These are phyloP conservation scores for Stichodactyla mertensii DNA, from an alignment of 64 coral and sea anemone genomes.

Conservation along the genomic window DNA sequence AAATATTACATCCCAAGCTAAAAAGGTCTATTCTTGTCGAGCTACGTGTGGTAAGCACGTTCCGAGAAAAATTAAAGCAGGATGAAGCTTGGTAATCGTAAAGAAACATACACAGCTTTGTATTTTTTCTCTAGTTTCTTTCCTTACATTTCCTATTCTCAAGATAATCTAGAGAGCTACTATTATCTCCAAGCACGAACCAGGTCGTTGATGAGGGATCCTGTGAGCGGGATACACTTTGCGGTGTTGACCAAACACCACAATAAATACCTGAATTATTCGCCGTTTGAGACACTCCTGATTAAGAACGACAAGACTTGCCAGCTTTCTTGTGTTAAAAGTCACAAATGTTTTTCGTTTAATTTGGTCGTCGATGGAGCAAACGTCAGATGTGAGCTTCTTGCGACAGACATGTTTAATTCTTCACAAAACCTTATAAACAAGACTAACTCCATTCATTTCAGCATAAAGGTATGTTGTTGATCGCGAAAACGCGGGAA, in stretches of 20 bases:
- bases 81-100: not conserved
- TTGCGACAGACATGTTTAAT: conserved; percentile 1
- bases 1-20: too few relatives aligned
- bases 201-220: not conserved
- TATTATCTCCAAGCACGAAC: not conserved
- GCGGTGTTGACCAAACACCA: not conserved
- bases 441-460: not conserved
- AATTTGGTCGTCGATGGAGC: not conserved
- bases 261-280: not conserved
- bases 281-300: not conserved
- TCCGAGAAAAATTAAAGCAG: too few relatives aligned
- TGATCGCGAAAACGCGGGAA: not conserved
- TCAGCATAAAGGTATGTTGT: not conserved
- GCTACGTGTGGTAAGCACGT: too few relatives aligned
- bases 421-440: not conserved
- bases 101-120: not conserved
- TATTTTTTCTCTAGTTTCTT: not conserved
- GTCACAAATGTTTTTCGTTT: not conserved
- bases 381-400: not conserved
- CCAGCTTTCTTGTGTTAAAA: not conserved
- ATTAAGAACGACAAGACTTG: not conserved
- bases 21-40: too few relatives aligned
- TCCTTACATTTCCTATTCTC: not conserved
- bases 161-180: not conserved
- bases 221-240: not conserved